Evolutionary conservation across 2,797 vertebrate genomes (phyloP).

Genomic region (Thamnophis elegans): DNA sequence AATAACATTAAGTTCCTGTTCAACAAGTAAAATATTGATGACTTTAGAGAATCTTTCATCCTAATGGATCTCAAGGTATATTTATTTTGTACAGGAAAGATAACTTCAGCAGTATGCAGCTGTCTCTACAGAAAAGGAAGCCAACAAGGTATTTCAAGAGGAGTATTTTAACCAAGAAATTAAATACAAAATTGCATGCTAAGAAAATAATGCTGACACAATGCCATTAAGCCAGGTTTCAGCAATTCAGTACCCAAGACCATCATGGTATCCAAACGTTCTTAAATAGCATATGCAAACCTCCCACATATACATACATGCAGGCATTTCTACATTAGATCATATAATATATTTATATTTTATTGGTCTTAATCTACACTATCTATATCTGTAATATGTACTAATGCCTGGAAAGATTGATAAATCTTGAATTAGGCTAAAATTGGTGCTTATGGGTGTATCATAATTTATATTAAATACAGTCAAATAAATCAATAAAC

Average conservation of each 20-base stretch:
- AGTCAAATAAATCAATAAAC: background rate
- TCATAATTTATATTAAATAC: background rate
- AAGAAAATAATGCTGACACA: constrained; percentile 24
- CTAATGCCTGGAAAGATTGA: background rate
- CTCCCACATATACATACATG: background rate
- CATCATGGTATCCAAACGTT: background rate
- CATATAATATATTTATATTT: background rate
- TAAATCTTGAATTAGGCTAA: constrained; percentile 1
- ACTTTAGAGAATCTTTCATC: constrained; percentile 20
- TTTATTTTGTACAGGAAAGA: background rate
- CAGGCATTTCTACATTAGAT: background rate
- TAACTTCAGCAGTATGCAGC: constrained; percentile 2
- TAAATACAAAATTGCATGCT: constrained; percentile 17
- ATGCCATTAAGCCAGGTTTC: background rate
- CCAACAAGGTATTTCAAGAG: constrained; percentile 25
- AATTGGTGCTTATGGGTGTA: constrained; percentile 16
- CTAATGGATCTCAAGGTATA: constrained; percentile 10
- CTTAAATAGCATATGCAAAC: background rate
- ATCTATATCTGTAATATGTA: background rate
- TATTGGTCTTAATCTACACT: background rate
- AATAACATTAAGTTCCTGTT: constrained; percentile 24
- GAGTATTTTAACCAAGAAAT: constrained; percentile 31
- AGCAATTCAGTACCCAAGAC: background rate
- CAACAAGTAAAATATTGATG: constrained; percentile 36
- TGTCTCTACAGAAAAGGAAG: background rate